Conservation (phyloP, 1,140 invertebrate species). For the Drosophila orosa region DNA sequence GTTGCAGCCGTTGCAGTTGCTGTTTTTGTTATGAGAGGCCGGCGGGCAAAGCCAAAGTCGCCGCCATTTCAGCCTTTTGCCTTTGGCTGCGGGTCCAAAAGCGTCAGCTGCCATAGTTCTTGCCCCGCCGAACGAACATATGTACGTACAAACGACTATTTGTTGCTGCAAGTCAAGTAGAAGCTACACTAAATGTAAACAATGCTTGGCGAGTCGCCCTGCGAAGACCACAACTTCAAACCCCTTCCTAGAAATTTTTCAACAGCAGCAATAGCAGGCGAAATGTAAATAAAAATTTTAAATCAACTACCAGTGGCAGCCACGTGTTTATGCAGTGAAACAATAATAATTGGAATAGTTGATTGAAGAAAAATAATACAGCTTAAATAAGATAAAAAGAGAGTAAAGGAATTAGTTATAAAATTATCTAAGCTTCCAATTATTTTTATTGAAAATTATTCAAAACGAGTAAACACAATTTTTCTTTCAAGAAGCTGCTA, state of each 20-base stretch:
- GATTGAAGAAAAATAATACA: background rate
- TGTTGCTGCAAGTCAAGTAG: conserved; percentile 75
- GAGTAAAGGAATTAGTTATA: no score
- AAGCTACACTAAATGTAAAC: conserved; percentile 78
- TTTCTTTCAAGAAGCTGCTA: background rate
- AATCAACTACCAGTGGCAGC: conserved; percentile 66
- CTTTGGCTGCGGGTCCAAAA: conserved; percentile 37
- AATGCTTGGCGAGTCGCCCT: conserved; percentile 23
- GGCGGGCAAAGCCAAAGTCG: conserved; percentile 51
- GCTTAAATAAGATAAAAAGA: background rate
- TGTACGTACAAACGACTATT: conserved; percentile 23
- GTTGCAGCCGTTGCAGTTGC: conserved; percentile 8
- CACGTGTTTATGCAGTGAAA: conserved; percentile 57
- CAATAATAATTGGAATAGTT: conserved; percentile 3
- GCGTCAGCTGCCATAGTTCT: conserved; percentile 67
- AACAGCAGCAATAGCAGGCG: conserved; percentile 52
- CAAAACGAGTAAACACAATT: no score
- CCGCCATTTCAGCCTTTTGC: conserved; percentile 18
- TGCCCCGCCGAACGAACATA: conserved; percentile 7
- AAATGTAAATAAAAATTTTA: conserved; percentile 78
- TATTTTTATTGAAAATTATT: background rate
- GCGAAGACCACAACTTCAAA: background rate
- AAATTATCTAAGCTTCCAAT: background rate
- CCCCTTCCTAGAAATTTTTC: conserved; percentile 7
- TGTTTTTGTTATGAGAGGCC: conserved; percentile 58